These are phyloP conservation scores for Mythimna pallens DNA, from an alignment of 2,888 invertebrate species.

Conservation along the genomic window DNA sequence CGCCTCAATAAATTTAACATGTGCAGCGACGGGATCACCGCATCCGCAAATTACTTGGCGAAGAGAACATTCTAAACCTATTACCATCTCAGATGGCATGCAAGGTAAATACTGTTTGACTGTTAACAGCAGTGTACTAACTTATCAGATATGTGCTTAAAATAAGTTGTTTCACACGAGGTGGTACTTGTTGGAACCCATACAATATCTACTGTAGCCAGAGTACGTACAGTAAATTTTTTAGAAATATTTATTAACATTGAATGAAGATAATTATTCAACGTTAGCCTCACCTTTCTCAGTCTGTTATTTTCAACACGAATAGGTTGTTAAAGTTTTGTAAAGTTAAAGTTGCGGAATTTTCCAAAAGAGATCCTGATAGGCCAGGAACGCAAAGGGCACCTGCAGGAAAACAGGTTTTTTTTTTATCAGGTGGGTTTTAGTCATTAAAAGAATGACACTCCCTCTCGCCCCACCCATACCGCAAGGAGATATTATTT, in stretches of 20 bases:
- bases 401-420: no score
- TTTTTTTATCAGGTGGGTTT: no score
- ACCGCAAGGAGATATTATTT: no score
- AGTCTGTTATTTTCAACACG: not conserved
- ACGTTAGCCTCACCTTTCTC: no score
- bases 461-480: no score
- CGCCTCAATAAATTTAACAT: conserved; percentile 95
- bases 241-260: no score
- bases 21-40: conserved; percentile 97
- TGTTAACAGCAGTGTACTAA: not conserved
- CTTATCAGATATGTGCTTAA: not conserved
- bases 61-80: conserved; percentile 94
- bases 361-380: no score
- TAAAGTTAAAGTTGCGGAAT: not conserved
- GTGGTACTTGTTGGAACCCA: not conserved
- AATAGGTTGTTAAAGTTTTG: not conserved
- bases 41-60: conserved; percentile 97
- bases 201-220: no score
- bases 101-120: conserved; percentile 89
- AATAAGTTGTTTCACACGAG: no score
- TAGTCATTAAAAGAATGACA: no score
- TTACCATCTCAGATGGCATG: conserved; percentile 92
- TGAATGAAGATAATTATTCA: not conserved
- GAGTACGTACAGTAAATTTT: no score
- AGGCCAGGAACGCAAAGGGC: no score